Base-by-base conservation (phyloP, 1,140 invertebrate genomes). In the Armadillidium nasatum region DNA sequence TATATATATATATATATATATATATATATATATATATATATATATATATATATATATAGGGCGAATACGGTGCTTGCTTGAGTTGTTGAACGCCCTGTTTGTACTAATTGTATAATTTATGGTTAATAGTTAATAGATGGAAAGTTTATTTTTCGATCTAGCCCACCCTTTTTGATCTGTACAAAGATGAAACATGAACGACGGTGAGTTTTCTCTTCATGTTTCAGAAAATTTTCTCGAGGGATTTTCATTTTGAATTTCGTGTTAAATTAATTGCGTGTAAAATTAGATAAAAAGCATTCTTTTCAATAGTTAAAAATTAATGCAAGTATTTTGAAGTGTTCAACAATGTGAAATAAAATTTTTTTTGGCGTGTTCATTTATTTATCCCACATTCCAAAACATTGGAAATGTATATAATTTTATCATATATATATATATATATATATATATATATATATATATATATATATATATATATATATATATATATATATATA, bases 241-340 rank as follows among this genome's bases (percentile, higher is more conserved):
- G 19, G 50, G 50, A 19, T 60, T 60, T 60, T 60, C 11, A 15
- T 60, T 60, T 19, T 15, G 2, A 60, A 13, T 19, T 60, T 60
- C 50, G 11, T 60, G 50, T 13, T 60, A 33, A 33, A 33, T 33
- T 33, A 60, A 60, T 19, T 60, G 50, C 50, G 50, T 60, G 50
- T 60, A 60, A 60, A 19, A 60, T 60, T 60, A 60, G 50, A 7
- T 60, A 60, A 13, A 33, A 60, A 60, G 50, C 50, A 60, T 60
- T 60, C 50, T 60, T 60, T 60, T 60, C 19, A 60, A 60, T 60
- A 60, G 50, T 60, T 15, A 60, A 60, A 60, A 60, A 60, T 60
- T 60, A 60, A 60, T 60, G 50, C 50, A 60, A 60, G 50, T 60
- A 60, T 60, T 60, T 60, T 60, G 50, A 60, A 60, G 50, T 60